Percentiles rank a stretch among this genome's conserved stretches.
Evolutionary conservation across 2,888 invertebrate genomes (phyloP).

Genomic region (Siphonodentalium dalli): DNA sequence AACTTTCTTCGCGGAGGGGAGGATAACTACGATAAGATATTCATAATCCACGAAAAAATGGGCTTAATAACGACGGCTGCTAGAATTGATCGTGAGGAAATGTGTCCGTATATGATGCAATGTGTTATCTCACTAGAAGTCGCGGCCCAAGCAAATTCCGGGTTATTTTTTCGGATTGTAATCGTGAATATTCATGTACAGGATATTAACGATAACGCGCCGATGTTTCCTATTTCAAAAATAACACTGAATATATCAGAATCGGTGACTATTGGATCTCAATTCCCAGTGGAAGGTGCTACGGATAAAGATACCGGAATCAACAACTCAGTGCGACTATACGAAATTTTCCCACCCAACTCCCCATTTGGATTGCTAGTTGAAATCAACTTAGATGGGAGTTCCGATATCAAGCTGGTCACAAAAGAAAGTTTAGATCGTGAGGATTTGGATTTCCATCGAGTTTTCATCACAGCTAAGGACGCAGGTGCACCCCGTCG

Average conservation of each 20-base stretch:
- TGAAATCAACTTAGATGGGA: constrained; percentile 36
- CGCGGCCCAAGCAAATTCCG: no score
- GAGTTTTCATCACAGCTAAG: constrained; percentile 44
- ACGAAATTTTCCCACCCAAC: constrained; percentile 39
- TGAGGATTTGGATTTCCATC: constrained; percentile 45
- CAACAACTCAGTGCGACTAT: constrained; percentile 45
- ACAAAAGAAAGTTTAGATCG: constrained; percentile 47
- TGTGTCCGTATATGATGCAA: constrained; percentile 35
- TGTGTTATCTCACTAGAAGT: constrained; percentile 47
- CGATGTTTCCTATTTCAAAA: constrained; percentile 36
- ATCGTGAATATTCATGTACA: constrained; percentile 37
- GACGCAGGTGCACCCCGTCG: constrained; percentile 49
- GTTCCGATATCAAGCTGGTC: constrained; percentile 44
- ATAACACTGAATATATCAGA: constrained; percentile 42
- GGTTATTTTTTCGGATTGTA: no score
- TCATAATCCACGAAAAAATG: constrained; percentile 44
- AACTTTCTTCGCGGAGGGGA: no score
- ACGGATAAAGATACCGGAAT: constrained; percentile 42
- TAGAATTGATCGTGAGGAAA: constrained; percentile 44
- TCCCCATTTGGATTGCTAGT: constrained; percentile 45
- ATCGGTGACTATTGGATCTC: constrained; percentile 34
- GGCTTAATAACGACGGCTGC: constrained; percentile 43
- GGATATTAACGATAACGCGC: constrained; percentile 49
- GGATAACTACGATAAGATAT: no score
- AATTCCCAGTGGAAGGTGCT: constrained; percentile 42